Evolutionary conservation across 2,113 vertebrate species (phyloP).

Genomic region (Pyrgilauda ruficollis): DNA sequence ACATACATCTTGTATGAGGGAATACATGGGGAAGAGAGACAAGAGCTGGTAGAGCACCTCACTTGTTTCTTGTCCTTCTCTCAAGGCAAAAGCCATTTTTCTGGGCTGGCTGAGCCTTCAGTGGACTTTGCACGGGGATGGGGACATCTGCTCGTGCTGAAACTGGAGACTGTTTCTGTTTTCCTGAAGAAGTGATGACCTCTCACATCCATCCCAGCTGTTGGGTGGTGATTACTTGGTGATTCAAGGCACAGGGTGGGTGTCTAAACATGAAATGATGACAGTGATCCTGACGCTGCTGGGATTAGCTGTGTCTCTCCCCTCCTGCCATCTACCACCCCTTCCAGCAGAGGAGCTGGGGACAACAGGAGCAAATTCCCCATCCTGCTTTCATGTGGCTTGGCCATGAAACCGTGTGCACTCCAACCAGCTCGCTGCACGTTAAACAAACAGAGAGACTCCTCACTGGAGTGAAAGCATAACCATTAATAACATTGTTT

Average conservation of each 20-base stretch:
- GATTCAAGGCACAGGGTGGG: neutral
- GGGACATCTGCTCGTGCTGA: rapidly evolving
- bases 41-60: neutral
- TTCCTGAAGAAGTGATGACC: neutral
- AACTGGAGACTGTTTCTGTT: neutral
- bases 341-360: neutral
- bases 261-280: neutral
- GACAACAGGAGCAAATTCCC: neutral
- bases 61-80: neutral
- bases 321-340: neutral
- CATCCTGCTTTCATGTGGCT: neutral
- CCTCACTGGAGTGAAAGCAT: constrained; percentile 26
- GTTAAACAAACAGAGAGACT: constrained; percentile 59
- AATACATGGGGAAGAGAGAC: neutral
- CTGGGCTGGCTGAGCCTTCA: neutral
- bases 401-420: constrained; percentile 1
- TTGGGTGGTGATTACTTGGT: neutral
- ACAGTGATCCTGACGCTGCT: rapidly evolving
- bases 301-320: neutral
- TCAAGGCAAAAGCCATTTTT: neutral
- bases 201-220: neutral
- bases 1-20: too few relatives aligned
- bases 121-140: neutral
- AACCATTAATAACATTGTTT: constrained; percentile 64
- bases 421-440: neutral